Base-by-base conservation (phyloP, 2,113 vertebrate genomes). In the Eulacestoma nigropectus region DNA sequence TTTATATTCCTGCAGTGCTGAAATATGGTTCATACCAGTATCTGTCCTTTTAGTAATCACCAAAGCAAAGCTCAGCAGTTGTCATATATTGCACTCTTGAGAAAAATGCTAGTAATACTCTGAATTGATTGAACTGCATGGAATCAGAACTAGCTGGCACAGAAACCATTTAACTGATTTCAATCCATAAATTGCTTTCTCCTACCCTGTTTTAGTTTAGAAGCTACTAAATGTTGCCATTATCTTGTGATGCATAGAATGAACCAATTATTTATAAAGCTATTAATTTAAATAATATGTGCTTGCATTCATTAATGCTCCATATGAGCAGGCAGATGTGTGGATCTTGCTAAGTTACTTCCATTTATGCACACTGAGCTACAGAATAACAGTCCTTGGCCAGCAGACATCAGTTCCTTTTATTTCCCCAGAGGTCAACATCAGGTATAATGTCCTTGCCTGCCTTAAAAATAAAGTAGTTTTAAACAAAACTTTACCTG, bases 61-160 rank as follows among this genome's bases (percentile, higher is more conserved):
- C 92, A 97, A 98, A 97, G 96, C 96, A 98, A 98, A 97, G 89
- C 96, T 82, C 97, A 97, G 97, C 96, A 97, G 97, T 97, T 98
- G 96, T 97, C 79, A 47, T 96, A 97, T 96, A 98, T 97, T 97
- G 97, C 82, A 96, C 96, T 98, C 98, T 89, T 80, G 95, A 98
- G 97, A 97, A 98, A 98, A 98, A 98, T 95, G 90, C 93, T 92
- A 63, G 95, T 96, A 97, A 98, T 97, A 91, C 87, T 95, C 89
- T 7, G 96, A 97, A 98, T 87, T 98, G 97, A 98, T 97, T 96
- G 96, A 98, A 95, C 86, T 97, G 93, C 91, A 73, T 95, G 94
- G 95, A 97, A 97, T 96, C 93, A 80, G 87, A 96, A 95, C 85
- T 96, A 89, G 93, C 87, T 95, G 74, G 94, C 95, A 95, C 30